Conservation (phyloP, 2,113 vertebrate genomes). For the Platysternon megacephalum region DNA sequence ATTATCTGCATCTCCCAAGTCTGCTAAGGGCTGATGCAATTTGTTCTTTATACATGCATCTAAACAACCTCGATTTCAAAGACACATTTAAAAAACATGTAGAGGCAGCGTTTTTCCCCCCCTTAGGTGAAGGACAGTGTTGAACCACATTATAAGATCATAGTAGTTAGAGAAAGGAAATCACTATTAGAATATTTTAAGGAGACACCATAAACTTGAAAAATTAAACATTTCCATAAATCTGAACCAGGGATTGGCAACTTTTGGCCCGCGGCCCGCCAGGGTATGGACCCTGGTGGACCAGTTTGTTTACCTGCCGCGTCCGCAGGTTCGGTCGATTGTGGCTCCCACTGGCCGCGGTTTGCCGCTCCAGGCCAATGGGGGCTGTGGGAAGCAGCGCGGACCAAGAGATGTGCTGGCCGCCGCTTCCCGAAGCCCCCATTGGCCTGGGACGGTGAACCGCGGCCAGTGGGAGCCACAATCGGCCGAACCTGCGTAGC, state of each 20-base stretch:
- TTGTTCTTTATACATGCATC: neutral
- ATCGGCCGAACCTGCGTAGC: too few species aligned
- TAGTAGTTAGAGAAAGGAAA: neutral
- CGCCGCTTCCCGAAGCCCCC: too few species aligned
- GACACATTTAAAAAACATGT: neutral
- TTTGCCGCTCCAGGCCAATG: too few species aligned
- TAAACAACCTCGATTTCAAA: neutral
- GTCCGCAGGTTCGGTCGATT: too few species aligned
- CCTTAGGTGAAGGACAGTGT: neutral
- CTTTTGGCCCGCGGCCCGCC: too few species aligned
- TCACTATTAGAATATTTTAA: constrained; percentile 19
- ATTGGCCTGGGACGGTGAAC: too few species aligned
- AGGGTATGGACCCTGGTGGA: too few species aligned
- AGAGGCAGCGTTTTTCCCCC: neutral
- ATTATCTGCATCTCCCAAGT: neutral
- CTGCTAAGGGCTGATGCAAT: neutral
- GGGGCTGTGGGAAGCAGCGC: too few species aligned
- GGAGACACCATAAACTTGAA: neutral
- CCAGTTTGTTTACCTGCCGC: too few species aligned
- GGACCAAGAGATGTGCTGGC: too few species aligned
- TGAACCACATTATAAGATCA: constrained; percentile 17
- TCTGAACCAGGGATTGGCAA: neutral
- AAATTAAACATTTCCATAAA: neutral
- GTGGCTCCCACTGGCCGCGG: too few species aligned
- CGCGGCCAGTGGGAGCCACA: too few species aligned